Percentiles rank a stretch among this genome's conserved stretches.
These are phyloP conservation scores for Choreutis nemorana DNA, from an alignment of 2,888 invertebrate genomes.

Conservation along the genomic window DNA sequence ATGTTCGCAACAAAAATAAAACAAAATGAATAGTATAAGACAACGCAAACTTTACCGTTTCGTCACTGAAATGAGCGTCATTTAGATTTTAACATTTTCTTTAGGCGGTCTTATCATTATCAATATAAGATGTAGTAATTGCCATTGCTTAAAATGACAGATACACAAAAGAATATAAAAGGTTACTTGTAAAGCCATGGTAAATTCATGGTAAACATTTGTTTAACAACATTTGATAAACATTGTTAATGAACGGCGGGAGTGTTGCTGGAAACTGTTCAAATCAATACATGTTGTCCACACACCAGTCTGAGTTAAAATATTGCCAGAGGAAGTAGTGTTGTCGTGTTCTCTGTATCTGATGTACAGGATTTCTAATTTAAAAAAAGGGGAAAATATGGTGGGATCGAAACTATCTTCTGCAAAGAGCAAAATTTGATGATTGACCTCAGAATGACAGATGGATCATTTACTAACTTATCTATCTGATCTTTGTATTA, in stretches of 20 bases:
- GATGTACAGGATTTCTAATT: slow-evolving; percentile 9
- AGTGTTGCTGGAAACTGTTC: neutral
- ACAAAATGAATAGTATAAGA: too few species aligned
- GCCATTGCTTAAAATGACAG: too few species aligned
- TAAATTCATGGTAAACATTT: neutral
- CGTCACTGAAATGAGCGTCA: too few species aligned
- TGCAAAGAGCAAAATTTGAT: slow-evolving; percentile 15
- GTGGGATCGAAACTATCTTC: slow-evolving; percentile 13
- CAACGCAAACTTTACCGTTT: too few species aligned
- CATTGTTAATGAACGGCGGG: neutral
- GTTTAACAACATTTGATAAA: too few species aligned
- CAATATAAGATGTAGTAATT: too few species aligned
- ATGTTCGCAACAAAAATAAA: too few species aligned
- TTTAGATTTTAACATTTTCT: too few species aligned
- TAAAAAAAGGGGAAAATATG: slow-evolving; percentile 13
- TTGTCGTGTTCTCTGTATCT: neutral
- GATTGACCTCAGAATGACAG: slow-evolving; percentile 14
- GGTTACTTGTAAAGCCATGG: too few species aligned
- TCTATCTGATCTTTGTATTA: slow-evolving; percentile 8
- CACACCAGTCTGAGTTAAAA: neutral
- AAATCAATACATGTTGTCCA: neutral
- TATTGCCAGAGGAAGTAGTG: neutral
- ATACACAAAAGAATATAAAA: too few species aligned
- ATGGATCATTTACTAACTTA: slow-evolving; percentile 16
- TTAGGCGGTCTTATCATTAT: too few species aligned